Base-by-base conservation (phyloP, 2,888 invertebrate species). In the Andrena haemorrhoa region DNA sequence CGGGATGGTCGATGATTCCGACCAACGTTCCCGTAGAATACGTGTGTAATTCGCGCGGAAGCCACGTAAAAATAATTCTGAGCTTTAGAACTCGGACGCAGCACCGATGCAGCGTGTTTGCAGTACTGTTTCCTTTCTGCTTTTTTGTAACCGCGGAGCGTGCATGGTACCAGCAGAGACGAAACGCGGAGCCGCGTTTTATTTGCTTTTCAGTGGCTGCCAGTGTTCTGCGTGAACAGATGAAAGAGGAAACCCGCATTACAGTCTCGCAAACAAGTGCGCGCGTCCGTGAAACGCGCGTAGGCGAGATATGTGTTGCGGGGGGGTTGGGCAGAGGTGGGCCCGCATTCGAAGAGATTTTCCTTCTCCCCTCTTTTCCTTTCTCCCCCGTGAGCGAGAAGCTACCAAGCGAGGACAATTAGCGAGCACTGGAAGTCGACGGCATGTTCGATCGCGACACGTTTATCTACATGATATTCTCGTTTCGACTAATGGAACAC, bases 101-200 rank as follows among this genome's bases (percentile, higher is more conserved):
- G 20, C 31, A 26, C 47, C 10, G 74, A 61, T 31, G 78, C 49
- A 26, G n/a, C 53, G 64, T 69, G 26, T 66, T 49, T 31, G 20
- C 49, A n/a, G 29, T 23, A 23, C 6, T 16, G 35, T 65, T 47
- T 77, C 33, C 58, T 41, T 66, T 64, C 33, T 20, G 26, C 10
- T 23, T 29, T 23, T 23, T 73, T 53, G 35, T 53, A 70, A 72
- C 75, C 74, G 51, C 77, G 49, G 35, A 60, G 51, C 68, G 66
- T 74, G 77, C 75, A 63, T 61, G 56, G 70, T 78, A 71, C 76
- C 65, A 53, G 65, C 64, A 68, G 70, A 58, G 72, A 81, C 71
- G 76, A 79, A 85, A 88, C 83, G 75, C 60, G 81, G 74, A 83
- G 82, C 84, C 75, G 79, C 71, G 82, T 88, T 83, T 88, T 89